Percentiles rank a stretch among this genome's conserved stretches.
Conservation (phyloP, 2,797 vertebrate genomes). For the Micropoecilia bifurca region DNA sequence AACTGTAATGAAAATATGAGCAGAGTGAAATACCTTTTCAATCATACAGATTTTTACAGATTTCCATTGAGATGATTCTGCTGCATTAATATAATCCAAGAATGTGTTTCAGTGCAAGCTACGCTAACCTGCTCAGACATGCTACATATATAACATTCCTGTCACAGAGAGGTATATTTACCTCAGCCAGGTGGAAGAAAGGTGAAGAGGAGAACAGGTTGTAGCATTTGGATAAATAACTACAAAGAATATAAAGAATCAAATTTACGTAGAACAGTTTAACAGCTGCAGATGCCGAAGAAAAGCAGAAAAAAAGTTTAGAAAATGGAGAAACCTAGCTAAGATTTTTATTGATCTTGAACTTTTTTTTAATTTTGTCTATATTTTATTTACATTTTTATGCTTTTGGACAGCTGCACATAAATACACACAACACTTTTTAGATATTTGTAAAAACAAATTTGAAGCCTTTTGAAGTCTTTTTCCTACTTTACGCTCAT, state of each 20-base stretch:
- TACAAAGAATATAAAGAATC: not conserved
- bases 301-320: not conserved
- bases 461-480: not conserved
- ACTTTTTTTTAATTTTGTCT: not conserved
- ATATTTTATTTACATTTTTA: not conserved
- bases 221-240: not conserved
- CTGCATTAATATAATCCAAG: conserved; percentile 54
- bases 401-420: not conserved
- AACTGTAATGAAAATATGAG: not conserved
- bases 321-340: not conserved
- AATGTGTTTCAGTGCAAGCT: conserved; percentile 56
- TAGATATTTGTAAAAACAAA: not conserved
- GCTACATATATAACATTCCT: conserved; percentile 70
- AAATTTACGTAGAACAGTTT: not conserved
- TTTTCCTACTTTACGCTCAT: not conserved
- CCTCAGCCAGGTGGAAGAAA: conserved; percentile 22
- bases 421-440: not conserved
- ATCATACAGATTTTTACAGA: conserved; percentile 2
- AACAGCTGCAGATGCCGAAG: not conserved
- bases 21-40: not conserved
- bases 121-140: conserved; percentile 58
- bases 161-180: conserved; percentile 26
- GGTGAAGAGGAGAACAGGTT: not conserved
- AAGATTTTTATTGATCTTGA: not conserved
- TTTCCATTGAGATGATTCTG: conserved; percentile 42